Evolutionary conservation across 2,113 vertebrate species (phyloP), one percentile per base, ranked within the genome.

Genomic region (Spea multiplicata): DNA sequence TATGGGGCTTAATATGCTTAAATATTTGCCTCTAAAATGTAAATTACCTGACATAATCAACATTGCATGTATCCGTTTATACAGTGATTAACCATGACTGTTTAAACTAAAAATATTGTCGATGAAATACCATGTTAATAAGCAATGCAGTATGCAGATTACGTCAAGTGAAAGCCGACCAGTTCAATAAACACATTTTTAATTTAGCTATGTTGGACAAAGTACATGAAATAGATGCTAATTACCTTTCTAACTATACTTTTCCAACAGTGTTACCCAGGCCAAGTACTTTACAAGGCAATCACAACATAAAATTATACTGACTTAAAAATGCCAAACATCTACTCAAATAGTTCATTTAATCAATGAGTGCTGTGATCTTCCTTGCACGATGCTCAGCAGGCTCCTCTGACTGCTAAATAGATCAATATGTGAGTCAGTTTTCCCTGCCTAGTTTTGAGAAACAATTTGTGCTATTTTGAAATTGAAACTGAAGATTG

Each of bases 251-350:
- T 64, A 49, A 65, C 64, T 74, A 44, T 65, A 47, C 61, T 44
- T 74, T 9, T 8, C 73, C 62, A 48, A 47, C 47, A 64, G 49
- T n/a, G 57, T 50, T 47, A 49, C 57, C 46, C 61, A 55, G 50
- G 73, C 73, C 73, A 74, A 74, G 73, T 50, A 65, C 46, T 65
- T 74, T 65, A 74, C 61, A 74, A 65, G 61, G 46, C 46, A 74
- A 49, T 47, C 46, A 16, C 16, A 61, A 50, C 59, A 74, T 65
- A 44, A 74, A 74, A 74, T 74, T 65, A 74, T 74, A 65, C 10
- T 50, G 73, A 49, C 14, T 48, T 74, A 30, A 9, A 46, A 12
- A 65, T 74, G 61, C 46, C 73, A 74, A 65, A 65, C 59, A 13
- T 50, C 59, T 64, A 74, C 44, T 74, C 64, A 74, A 74, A 74